A percentile compares a stretch with the other conserved stretches of the same genome.
Conservation (phyloP, 1,140 invertebrate genomes). For the Drosophila parabipectinata region DNA sequence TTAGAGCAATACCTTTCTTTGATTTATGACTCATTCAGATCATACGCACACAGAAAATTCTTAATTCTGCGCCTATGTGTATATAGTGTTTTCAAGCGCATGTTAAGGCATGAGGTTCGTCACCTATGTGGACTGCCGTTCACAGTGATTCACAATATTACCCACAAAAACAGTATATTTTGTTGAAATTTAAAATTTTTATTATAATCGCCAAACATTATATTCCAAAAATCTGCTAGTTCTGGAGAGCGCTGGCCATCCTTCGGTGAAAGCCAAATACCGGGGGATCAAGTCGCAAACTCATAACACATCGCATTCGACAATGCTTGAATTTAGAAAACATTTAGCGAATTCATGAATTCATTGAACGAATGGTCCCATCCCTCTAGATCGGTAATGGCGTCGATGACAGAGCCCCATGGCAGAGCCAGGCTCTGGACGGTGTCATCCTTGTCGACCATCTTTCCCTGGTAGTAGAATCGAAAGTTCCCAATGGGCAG, state of each 20-base stretch:
- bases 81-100: no score
- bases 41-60: no score
- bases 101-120: no score
- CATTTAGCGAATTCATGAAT: no score
- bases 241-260: background rate
- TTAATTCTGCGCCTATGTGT: no score
- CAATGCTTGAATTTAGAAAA: background rate
- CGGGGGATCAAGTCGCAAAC: no score
- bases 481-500: background rate
- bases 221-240: background rate
- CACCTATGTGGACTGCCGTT: no score
- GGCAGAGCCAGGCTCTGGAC: background rate
- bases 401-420: background rate
- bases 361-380: background rate
- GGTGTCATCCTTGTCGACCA: background rate
- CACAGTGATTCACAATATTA: no score
- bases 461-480: background rate
- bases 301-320: background rate
- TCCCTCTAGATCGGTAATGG: background rate
- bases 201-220: background rate
- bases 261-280: background rate
- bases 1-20: no score
- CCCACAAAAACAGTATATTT: no score
- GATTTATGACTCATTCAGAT: no score
- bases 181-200: background rate